Evolutionary conservation across 2,797 vertebrate species (phyloP).

Genomic region (Artibeus lituratus): DNA sequence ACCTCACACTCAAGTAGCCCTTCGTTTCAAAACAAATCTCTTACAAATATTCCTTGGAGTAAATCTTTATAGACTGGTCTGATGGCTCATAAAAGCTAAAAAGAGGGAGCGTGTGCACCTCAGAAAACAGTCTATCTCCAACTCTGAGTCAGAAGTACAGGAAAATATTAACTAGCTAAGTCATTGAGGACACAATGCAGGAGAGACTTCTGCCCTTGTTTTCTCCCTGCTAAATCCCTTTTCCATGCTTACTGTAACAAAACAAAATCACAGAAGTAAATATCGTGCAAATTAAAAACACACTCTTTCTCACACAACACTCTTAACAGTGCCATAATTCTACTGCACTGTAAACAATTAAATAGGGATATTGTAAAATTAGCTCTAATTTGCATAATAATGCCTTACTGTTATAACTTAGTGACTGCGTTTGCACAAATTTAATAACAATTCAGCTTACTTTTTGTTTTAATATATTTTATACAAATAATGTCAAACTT

Average conservation of each 20-base stretch:
- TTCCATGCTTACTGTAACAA: conserved; percentile 50
- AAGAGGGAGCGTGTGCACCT: conserved; percentile 34
- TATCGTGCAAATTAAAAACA: conserved; percentile 71
- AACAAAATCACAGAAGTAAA: conserved; percentile 54
- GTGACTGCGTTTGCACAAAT: conserved; percentile 73
- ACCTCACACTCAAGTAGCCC: conserved; percentile 67
- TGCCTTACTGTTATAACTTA: conserved; percentile 77
- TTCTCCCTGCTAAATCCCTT: conserved; percentile 66
- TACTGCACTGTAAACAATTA: conserved; percentile 67
- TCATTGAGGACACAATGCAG: conserved; percentile 53
- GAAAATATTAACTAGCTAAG: conserved; percentile 75
- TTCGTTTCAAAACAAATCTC: conserved; percentile 77
- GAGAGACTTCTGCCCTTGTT: conserved; percentile 58
- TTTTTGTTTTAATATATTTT: conserved; percentile 70
- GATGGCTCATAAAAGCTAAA: conserved; percentile 39
- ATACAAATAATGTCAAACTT: conserved; percentile 71
- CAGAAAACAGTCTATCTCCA: conserved; percentile 34
- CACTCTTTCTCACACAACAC: conserved; percentile 49
- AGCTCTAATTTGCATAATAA: conserved; percentile 77
- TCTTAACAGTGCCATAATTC: conserved; percentile 56
- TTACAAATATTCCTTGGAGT: conserved; percentile 78
- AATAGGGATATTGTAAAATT: conserved; percentile 76
- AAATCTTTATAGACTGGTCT: conserved; percentile 67
- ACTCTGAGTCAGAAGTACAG: conserved; percentile 55
- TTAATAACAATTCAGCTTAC: conserved; percentile 72